phyloP scores from a whole-genome alignment of 2,113 vertebrate genomes.

The Bungarus multicinctus region DNA sequence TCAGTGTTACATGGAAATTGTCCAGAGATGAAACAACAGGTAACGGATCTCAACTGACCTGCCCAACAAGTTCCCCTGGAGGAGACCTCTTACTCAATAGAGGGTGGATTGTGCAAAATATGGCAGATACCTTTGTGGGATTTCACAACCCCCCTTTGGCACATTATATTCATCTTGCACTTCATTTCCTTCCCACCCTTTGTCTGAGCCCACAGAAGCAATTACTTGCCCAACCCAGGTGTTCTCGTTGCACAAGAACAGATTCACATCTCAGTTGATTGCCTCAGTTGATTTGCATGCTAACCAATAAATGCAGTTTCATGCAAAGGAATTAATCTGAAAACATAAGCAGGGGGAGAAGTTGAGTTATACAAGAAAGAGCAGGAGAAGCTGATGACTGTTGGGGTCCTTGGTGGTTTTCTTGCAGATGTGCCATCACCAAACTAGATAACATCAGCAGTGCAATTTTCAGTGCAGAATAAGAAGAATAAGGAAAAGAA shows the following conservation, averaged over 20 bases:
- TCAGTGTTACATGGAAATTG: neutral
- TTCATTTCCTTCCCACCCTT: neutral
- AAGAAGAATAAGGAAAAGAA: neutral
- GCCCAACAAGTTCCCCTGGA: neutral
- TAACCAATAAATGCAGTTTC: neutral
- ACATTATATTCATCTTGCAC: neutral
- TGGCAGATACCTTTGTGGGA: neutral
- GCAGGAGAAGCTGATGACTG: neutral
- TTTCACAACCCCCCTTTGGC: neutral
- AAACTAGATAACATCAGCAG: neutral
- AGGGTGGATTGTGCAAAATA: neutral
- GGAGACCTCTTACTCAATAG: neutral
- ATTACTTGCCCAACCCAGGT: neutral
- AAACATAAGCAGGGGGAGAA: neutral
- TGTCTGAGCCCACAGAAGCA: neutral
- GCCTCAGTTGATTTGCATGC: no score
- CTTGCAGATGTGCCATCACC: neutral
- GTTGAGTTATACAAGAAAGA: neutral
- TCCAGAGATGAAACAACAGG: neutral
- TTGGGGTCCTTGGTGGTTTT: neutral
- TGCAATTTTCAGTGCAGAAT: neutral
- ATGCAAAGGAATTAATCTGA: neutral
- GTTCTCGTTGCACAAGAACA: neutral
- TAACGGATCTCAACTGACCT: neutral
- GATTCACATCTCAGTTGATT: neutral